A percentile compares a stretch with the other conserved stretches of the same genome.
Conservation (phyloP, 2,797 vertebrate genomes). For the Myotis planiceps region DNA sequence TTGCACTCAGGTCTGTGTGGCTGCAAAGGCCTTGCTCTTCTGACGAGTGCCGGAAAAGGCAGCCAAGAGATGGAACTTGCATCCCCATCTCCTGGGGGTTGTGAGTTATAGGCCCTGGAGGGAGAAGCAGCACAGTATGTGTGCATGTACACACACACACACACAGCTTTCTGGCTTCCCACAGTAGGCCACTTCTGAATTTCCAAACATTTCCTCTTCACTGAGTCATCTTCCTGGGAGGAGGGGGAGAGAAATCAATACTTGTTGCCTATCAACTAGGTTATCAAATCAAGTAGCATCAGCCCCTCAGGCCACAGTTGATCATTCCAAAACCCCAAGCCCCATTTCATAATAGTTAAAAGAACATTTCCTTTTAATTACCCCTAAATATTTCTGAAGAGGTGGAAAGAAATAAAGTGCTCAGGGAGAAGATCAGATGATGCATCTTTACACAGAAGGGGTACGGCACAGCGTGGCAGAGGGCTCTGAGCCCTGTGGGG, state of each 20-base stretch:
- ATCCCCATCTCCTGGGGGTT: background rate
- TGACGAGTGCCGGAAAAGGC: background rate
- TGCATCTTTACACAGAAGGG: background rate
- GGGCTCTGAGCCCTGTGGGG: background rate
- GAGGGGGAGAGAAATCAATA: conserved; percentile 52
- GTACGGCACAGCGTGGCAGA: rapidly evolving
- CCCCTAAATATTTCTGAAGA: conserved; percentile 53
- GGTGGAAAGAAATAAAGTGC: background rate
- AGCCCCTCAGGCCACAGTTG: background rate
- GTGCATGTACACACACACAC: rapidly evolving
- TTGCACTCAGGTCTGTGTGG: background rate
- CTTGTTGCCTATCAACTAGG: background rate
- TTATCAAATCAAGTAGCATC: conserved; percentile 29
- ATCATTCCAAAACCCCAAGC: background rate
- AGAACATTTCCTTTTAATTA: conserved; percentile 42
- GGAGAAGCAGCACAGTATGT: too few relatives aligned
- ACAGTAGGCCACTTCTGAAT: background rate
- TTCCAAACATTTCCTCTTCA: background rate
- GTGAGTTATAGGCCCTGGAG: background rate
- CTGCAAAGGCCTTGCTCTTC: background rate
- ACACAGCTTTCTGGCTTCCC: background rate
- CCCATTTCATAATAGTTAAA: conserved; percentile 43
- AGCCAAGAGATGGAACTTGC: background rate
- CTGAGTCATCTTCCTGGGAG: conserved; percentile 55
- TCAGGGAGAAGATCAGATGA: background rate